These are phyloP conservation scores for Lagria hirta DNA, from an alignment of 2,888 invertebrate genomes.

Conservation along the genomic window DNA sequence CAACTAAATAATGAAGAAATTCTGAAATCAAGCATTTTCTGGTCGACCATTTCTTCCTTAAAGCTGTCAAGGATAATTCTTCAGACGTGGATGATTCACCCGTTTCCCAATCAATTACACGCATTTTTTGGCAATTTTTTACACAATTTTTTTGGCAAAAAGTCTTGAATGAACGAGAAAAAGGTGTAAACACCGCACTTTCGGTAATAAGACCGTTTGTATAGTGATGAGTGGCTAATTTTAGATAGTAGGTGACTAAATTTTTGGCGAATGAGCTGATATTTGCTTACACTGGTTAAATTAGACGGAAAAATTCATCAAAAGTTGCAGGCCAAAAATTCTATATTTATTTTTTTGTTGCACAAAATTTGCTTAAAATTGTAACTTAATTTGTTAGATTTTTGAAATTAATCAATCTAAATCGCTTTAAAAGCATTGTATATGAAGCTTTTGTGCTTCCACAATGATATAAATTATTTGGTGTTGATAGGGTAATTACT, in stretches of 20 bases:
- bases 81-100: conserved; percentile 12
- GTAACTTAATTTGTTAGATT: no score
- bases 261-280: conserved; percentile 32
- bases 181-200: conserved; percentile 9
- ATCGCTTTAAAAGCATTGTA: no score
- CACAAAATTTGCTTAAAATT: no score
- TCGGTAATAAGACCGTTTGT: conserved; percentile 23
- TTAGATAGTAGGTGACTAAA: conserved; percentile 32
- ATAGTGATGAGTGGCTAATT: conserved; percentile 34
- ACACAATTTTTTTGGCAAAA: no score
- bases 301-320: conserved; percentile 5
- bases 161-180: no score
- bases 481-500: no score
- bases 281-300: conserved; percentile 8
- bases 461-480: no score
- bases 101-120: conserved; percentile 16
- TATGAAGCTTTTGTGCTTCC: no score
- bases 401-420: no score
- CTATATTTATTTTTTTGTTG: no score
- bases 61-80: conserved; percentile 36
- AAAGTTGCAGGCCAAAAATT: no score
- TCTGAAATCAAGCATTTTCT: conserved; percentile 52
- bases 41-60: conserved; percentile 45
- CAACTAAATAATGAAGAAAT: conserved; percentile 56
- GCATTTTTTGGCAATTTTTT: conserved; percentile 23